phyloP scores from a whole-genome alignment of 1,140 invertebrate genomes.

The Calliphora vicina region DNA sequence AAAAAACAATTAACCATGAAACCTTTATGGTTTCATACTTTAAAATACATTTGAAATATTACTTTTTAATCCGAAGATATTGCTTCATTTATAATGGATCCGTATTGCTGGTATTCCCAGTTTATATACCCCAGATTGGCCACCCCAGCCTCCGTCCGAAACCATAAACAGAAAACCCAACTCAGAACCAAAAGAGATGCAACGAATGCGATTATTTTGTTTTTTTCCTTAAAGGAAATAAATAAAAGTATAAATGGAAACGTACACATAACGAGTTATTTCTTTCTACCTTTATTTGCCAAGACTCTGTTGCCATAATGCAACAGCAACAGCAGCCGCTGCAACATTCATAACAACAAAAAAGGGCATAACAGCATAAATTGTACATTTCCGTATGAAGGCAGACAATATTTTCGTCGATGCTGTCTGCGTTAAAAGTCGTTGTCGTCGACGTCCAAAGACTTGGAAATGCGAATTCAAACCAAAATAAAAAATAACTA shows the following conservation, averaged over 20 bases:
- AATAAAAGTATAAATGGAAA: conserved; percentile 16
- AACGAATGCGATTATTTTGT: background rate
- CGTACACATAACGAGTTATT: conserved; percentile 23
- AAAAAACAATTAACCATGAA: no score
- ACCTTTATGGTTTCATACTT: no score
- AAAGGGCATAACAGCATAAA: conserved; percentile 15
- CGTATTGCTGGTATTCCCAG: no score
- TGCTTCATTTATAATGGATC: no score
- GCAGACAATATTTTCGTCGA: background rate
- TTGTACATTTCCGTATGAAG: conserved; percentile 28
- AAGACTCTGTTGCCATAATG: background rate
- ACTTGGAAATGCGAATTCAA: background rate
- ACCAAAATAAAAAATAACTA: background rate
- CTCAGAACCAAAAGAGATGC: background rate
- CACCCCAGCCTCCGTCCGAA: background rate
- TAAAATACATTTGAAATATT: no score
- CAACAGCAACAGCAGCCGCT: no score
- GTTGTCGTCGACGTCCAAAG: background rate
- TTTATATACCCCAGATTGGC: no score
- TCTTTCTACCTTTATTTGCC: background rate
- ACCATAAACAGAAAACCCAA: background rate
- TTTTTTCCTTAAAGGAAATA: conserved; percentile 11
- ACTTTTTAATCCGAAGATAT: no score
- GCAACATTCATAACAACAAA: conserved; percentile 4
- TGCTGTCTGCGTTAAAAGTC: background rate